phyloP scores from a whole-genome alignment of 2,888 invertebrate genomes.

The Drosophila diplacantha region DNA sequence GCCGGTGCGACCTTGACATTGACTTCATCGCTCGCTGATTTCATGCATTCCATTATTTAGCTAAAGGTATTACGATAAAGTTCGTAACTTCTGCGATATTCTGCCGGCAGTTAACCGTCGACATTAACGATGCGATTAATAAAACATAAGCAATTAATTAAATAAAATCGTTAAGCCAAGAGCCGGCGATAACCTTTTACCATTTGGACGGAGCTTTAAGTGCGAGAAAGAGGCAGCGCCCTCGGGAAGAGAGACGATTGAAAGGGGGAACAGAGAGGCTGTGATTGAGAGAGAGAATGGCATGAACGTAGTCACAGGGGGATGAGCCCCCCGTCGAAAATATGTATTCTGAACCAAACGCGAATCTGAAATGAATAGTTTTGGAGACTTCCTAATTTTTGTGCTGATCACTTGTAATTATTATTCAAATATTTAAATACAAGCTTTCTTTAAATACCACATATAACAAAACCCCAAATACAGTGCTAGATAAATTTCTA shows the following conservation, averaged over 20 bases:
- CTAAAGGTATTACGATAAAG: slow-evolving; percentile 3
- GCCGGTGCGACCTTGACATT: slow-evolving; percentile 27
- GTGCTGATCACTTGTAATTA: background rate
- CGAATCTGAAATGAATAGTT: background rate
- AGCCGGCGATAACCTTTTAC: slow-evolving; percentile 54
- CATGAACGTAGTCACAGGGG: slow-evolving; percentile 3
- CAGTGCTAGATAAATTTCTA: background rate
- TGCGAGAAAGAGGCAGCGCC: slow-evolving; percentile 31
- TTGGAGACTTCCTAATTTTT: background rate
- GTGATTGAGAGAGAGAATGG: background rate
- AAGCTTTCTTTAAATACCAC: background rate
- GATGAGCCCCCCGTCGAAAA: too few relatives aligned
- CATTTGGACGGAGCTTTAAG: slow-evolving; percentile 34
- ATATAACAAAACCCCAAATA: background rate
- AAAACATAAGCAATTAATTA: slow-evolving; percentile 55
- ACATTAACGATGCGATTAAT: slow-evolving; percentile 39
- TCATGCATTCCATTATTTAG: slow-evolving; percentile 9
- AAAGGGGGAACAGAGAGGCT: background rate
- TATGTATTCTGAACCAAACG: background rate
- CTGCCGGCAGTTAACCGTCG: slow-evolving; percentile 1
- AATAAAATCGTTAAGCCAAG: slow-evolving; percentile 46
- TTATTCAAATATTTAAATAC: background rate
- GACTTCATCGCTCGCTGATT: slow-evolving; percentile 1
- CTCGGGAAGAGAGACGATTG: background rate
- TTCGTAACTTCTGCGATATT: slow-evolving; percentile 1